phyloP scores from a whole-genome alignment of 2,888 invertebrate genomes.

The Lithosia quadra region DNA sequence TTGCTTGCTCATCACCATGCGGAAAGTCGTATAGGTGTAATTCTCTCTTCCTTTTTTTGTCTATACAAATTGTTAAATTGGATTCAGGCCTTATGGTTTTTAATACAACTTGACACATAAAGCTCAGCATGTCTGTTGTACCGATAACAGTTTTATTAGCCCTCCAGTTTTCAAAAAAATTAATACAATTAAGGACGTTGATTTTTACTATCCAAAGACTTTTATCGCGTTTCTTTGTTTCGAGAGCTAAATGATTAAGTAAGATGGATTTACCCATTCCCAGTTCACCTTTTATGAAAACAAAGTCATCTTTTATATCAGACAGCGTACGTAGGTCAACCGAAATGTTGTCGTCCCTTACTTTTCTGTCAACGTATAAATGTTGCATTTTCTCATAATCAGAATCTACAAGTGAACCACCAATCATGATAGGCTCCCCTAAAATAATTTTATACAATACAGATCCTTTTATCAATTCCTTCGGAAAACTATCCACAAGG shows the following conservation, averaged over 20 bases:
- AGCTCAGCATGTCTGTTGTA: neutral
- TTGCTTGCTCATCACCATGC: neutral
- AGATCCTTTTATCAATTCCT: neutral
- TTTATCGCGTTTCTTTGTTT: slow-evolving; percentile 17
- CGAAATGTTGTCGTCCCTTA: neutral
- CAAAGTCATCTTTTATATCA: slow-evolving; percentile 13
- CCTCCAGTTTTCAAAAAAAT: neutral
- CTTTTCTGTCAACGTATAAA: slow-evolving; percentile 5
- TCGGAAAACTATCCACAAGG: neutral
- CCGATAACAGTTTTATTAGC: neutral
- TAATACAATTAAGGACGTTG: slow-evolving; percentile 14
- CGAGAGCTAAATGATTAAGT: slow-evolving; percentile 28
- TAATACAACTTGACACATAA: neutral
- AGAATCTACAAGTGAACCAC: neutral
- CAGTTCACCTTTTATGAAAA: slow-evolving; percentile 18
- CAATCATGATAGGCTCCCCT: slow-evolving; percentile 1
- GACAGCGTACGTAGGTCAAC: neutral
- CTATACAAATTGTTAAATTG: neutral
- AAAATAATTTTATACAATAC: slow-evolving; percentile 1
- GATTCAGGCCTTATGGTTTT: neutral
- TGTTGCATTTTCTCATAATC: slow-evolving; percentile 12
- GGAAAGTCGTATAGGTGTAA: neutral
- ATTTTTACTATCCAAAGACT: slow-evolving; percentile 30
- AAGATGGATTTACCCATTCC: slow-evolving; percentile 36
- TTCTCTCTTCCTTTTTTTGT: neutral